Percentiles rank a stretch among this genome's conserved stretches.
These are phyloP conservation scores for Drosophila pseudoobscura DNA, from an alignment of 1,140 invertebrate genomes.

Conservation along the genomic window DNA sequence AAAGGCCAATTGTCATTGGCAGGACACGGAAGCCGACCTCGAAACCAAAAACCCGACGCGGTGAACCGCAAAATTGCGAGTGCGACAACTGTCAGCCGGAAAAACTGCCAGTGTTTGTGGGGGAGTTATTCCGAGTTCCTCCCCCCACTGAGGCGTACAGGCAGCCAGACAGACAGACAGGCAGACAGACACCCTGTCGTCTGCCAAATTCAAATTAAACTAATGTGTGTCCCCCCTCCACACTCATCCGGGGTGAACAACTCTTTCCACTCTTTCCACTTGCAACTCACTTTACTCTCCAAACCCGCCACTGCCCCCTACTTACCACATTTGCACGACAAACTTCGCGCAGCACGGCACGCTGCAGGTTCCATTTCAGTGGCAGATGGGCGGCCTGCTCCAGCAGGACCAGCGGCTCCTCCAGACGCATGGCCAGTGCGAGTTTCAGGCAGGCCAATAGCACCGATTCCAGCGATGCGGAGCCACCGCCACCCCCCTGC, in stretches of 20 bases:
- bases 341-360: slow-evolving; percentile 62
- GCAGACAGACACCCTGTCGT: slow-evolving; percentile 26
- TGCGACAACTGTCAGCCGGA: slow-evolving; percentile 64
- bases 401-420: slow-evolving; percentile 64
- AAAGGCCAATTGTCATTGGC: slow-evolving; percentile 27
- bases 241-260: not conserved
- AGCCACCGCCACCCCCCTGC: not conserved
- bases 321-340: slow-evolving; percentile 59
- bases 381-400: slow-evolving; percentile 59
- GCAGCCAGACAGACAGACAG: slow-evolving; percentile 10
- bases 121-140: slow-evolving; percentile 1
- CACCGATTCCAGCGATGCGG: slow-evolving; percentile 47
- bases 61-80: slow-evolving; percentile 75
- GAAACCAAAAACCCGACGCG: slow-evolving; percentile 54
- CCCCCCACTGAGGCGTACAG: not conserved
- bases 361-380: slow-evolving; percentile 57
- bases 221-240: slow-evolving; percentile 48
- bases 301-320: not conserved
- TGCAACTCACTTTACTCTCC: slow-evolving; percentile 1
- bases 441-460: slow-evolving; percentile 65
- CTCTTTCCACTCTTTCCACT: no score
- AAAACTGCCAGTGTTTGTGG: slow-evolving; percentile 24
- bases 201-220: slow-evolving; percentile 73
- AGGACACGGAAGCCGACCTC: slow-evolving; percentile 24
- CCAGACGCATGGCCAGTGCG: slow-evolving; percentile 66